phyloP scores from a whole-genome alignment of 2,888 invertebrate genomes.

The Mythimna pallens region DNA sequence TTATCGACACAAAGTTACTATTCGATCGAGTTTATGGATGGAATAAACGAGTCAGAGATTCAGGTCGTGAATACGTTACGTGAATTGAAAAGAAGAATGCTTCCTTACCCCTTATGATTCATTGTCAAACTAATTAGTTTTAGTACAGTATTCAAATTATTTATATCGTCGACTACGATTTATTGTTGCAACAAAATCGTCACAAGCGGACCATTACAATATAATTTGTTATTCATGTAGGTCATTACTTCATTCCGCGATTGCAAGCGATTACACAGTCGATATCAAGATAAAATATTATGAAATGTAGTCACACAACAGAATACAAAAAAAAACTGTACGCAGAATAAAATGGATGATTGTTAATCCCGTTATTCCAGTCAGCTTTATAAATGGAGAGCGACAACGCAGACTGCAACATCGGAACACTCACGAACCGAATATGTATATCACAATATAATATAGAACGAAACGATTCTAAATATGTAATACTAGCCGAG shows the following conservation, averaged over 20 bases:
- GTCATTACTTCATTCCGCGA: slow-evolving; percentile 15
- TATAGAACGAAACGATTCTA: slow-evolving; percentile 59
- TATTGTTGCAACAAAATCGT: background rate
- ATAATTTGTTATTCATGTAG: slow-evolving; percentile 13
- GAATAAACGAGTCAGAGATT: slow-evolving; percentile 19
- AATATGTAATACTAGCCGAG: slow-evolving; percentile 61
- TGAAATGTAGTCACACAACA: slow-evolving; percentile 59
- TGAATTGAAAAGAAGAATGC: no score
- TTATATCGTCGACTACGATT: background rate
- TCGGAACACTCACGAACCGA: slow-evolving; percentile 38
- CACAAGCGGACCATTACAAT: background rate
- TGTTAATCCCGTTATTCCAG: slow-evolving; percentile 70
- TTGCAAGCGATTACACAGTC: slow-evolving; percentile 11
- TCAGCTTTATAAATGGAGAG: slow-evolving; percentile 72
- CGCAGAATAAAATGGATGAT: slow-evolving; percentile 70
- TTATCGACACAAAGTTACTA: background rate
- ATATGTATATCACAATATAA: slow-evolving; percentile 57
- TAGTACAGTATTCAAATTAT: background rate
- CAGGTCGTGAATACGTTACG: background rate
- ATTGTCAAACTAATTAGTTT: background rate
- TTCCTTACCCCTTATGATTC: background rate
- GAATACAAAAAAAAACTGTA: slow-evolving; percentile 62
- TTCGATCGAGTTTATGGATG: background rate
- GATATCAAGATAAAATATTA: slow-evolving; percentile 56
- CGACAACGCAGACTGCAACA: slow-evolving; percentile 67